phyloP scores from a whole-genome alignment of 2,113 vertebrate species.

The Gobio gobio region DNA sequence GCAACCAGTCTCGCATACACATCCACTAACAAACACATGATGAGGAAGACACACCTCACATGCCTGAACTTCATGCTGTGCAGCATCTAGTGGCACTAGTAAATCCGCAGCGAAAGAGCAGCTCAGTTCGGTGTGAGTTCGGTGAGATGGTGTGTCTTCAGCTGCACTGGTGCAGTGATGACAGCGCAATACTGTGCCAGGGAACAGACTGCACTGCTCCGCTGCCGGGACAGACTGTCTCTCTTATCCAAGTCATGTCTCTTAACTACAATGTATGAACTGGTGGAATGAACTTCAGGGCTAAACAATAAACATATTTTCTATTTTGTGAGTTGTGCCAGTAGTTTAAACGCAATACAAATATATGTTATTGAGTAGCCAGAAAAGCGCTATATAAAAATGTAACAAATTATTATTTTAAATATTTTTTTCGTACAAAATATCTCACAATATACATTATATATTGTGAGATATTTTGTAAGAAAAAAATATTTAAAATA shows the following conservation, averaged over 20 bases:
- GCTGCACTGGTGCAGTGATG: conserved; percentile 46
- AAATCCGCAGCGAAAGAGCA: not conserved
- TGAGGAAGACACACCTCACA: not conserved
- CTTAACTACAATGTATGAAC: not conserved
- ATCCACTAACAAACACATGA: conserved; percentile 40
- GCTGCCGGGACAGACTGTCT: not conserved
- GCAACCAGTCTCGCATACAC: conserved; percentile 35
- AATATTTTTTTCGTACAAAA: not conserved
- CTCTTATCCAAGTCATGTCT: not conserved
- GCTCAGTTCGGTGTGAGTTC: not conserved
- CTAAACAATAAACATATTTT: not conserved
- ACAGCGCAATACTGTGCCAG: conserved; percentile 31
- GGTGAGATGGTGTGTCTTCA: conserved; percentile 6
- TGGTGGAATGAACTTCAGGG: not conserved
- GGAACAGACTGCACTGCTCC: not conserved
- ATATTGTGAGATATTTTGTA: not conserved
- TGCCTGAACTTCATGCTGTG: not conserved
- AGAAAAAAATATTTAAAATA: not conserved
- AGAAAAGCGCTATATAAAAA: no score
- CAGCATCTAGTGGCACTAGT: not conserved
- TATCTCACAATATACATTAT: not conserved
- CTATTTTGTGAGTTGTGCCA: not conserved
- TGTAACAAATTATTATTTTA: no score
- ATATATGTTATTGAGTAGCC: no score
- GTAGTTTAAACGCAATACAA: not conserved